These are phyloP conservation scores for Conger conger DNA, from an alignment of 2,113 vertebrate species.

Conservation along the genomic window DNA sequence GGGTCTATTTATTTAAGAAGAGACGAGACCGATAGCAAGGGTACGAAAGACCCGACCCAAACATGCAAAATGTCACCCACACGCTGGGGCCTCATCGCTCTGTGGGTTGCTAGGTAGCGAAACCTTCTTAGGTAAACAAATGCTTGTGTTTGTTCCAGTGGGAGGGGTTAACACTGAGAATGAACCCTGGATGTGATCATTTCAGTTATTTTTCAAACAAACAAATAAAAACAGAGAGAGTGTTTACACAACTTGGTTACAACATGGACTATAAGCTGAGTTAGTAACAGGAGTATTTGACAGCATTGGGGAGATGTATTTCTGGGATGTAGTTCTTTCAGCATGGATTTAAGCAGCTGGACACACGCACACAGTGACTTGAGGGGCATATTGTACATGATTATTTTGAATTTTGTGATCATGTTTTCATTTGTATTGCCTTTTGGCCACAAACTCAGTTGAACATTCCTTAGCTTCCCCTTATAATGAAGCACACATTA, in stretches of 20 bases:
- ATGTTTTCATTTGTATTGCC: too few relatives aligned
- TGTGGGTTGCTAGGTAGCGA: conserved; percentile 23
- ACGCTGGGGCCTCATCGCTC: conserved; percentile 24
- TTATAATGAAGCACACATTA: too few relatives aligned
- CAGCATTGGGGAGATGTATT: neutral
- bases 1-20: conserved; percentile 15
- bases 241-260: neutral
- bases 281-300: neutral
- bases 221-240: neutral
- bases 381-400: too few relatives aligned
- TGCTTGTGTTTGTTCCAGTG: neutral
- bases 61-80: conserved; percentile 26
- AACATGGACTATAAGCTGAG: neutral
- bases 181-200: neutral
- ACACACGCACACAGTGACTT: neutral
- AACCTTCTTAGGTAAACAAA: conserved; percentile 15
- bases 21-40: conserved; percentile 6
- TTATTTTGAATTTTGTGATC: too few relatives aligned
- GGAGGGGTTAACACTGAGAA: neutral
- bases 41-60: conserved; percentile 13
- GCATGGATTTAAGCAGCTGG: neutral
- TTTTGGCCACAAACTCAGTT: too few relatives aligned
- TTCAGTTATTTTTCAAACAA: neutral
- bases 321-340: neutral
- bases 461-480: too few relatives aligned